phyloP scores from a whole-genome alignment of 2,888 invertebrate genomes.

The Coremacera marginata region DNA sequence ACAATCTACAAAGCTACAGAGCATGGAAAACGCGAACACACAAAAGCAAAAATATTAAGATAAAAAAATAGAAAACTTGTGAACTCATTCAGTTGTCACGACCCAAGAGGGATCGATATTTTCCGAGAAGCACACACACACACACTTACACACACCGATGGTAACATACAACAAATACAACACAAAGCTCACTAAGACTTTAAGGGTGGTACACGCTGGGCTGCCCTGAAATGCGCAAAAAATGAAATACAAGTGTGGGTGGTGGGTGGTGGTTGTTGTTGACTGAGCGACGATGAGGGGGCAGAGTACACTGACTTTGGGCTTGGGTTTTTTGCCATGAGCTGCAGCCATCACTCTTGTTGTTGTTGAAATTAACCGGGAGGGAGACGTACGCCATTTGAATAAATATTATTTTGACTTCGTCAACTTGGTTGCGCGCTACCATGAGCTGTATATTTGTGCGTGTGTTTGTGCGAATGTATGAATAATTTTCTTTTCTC shows the following conservation, averaged over 20 bases:
- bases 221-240: background rate
- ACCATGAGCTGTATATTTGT: constrained; percentile 18
- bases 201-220: constrained; percentile 31
- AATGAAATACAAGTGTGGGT: background rate
- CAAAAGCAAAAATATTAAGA: background rate
- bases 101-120: constrained; percentile 63
- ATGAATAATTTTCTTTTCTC: constrained; percentile 17
- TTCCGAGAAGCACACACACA: constrained; percentile 25
- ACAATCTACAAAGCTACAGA: constrained; percentile 48
- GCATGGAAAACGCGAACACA: background rate
- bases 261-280: background rate
- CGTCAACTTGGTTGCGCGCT: background rate
- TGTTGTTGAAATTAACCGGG: constrained; percentile 60
- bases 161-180: background rate
- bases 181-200: background rate
- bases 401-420: constrained; percentile 57
- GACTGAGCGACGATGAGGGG: background rate
- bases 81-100: constrained; percentile 61
- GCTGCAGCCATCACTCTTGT: background rate
- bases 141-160: background rate
- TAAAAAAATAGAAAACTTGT: constrained; percentile 52
- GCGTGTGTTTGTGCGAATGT: constrained; percentile 35
- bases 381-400: constrained; percentile 61
- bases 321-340: too few species aligned
- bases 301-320: too few species aligned